Conservation (phyloP, 2,113 vertebrate genomes). For the Bostrychus sinensis region DNA sequence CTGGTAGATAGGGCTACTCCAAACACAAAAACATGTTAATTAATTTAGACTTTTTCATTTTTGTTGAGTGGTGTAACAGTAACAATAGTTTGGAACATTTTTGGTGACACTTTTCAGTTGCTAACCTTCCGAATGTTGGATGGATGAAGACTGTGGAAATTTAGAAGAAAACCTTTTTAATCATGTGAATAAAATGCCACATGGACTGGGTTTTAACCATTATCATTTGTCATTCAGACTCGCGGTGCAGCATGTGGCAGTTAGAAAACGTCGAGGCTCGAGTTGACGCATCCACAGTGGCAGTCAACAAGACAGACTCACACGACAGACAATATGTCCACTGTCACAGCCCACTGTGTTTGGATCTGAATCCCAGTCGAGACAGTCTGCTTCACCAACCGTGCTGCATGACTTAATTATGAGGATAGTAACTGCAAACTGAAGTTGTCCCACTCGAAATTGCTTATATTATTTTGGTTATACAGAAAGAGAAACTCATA, state of each 20-base stretch:
- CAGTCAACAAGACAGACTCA: not conserved
- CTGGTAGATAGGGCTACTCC: no score
- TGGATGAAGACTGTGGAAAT: no score
- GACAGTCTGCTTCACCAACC: not conserved
- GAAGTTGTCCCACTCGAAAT: not conserved
- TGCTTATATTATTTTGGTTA: not conserved
- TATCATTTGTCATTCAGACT: not conserved
- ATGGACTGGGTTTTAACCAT: not conserved
- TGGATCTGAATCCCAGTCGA: not conserved
- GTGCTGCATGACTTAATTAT: not conserved
- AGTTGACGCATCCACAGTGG: not conserved
- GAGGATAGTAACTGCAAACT: not conserved
- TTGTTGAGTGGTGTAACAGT: no score
- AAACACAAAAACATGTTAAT: no score
- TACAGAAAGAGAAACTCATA: no score
- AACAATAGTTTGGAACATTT: no score
- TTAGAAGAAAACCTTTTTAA: no score
- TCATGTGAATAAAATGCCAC: no score
- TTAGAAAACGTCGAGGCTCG: not conserved
- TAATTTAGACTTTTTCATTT: no score
- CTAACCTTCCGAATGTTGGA: no score
- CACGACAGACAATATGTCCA: not conserved
- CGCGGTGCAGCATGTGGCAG: not conserved
- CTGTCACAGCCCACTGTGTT: not conserved
- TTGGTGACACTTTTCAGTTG: no score